phyloP scores from a whole-genome alignment of 64 coral and sea anemone species.

The Cladopsammia gracilis region DNA sequence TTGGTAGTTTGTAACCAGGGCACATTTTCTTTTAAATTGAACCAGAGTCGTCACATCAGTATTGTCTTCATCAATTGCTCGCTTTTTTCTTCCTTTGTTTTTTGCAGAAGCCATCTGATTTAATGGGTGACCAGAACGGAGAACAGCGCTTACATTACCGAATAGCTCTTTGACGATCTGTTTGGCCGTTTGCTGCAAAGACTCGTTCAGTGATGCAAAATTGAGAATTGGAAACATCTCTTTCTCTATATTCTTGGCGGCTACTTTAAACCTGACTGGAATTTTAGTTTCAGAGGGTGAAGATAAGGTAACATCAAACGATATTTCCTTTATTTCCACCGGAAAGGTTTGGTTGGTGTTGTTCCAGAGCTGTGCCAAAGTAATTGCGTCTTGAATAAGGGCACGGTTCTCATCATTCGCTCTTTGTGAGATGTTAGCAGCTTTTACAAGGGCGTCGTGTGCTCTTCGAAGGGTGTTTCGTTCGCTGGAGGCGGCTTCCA shows the following conservation, averaged over 20 bases:
- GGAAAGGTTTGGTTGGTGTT: neutral
- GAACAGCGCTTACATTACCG: constrained; percentile 10
- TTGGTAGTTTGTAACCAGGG: constrained; percentile 56
- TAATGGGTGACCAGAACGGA: constrained; percentile 21
- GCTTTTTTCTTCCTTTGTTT: neutral
- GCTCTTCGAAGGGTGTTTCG: constrained; percentile 46
- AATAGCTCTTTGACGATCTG: constrained; percentile 22
- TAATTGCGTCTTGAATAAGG: constrained; percentile 14
- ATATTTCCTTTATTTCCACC: constrained; percentile 4
- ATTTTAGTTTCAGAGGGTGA: neutral
- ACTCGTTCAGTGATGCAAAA: neutral
- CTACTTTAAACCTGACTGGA: constrained; percentile 24
- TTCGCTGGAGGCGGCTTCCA: constrained; percentile 18
- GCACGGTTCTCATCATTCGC: constrained; percentile 33
- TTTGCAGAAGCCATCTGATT: neutral
- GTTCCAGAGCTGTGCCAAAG: constrained; percentile 22
- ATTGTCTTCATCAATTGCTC: neutral
- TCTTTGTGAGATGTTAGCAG: neutral
- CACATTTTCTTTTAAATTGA: constrained; percentile 64
- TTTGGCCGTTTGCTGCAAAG: neutral
- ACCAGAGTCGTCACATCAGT: neutral
- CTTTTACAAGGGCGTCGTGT: neutral
- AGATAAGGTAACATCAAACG: constrained; percentile 21
- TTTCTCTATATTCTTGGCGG: neutral
- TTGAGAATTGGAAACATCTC: neutral